A percentile compares a stretch with the other conserved stretches of the same genome.
Evolutionary conservation across 92 coral and sea anemone species (phyloP).

Genomic region (Nematostella vectensis): DNA sequence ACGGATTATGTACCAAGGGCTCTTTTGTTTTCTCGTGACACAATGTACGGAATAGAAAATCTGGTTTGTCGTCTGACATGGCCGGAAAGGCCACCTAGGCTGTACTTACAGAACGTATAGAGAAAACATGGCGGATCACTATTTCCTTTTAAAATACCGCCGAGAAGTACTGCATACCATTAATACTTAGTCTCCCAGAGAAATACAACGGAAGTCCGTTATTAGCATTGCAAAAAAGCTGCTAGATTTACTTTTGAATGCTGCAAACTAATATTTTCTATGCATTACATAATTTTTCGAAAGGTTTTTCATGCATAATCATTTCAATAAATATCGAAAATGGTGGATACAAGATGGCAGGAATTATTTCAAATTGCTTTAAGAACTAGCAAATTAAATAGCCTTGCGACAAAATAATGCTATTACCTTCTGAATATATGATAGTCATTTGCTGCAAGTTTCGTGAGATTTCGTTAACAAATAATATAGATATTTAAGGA

Average conservation of each 20-base stretch:
- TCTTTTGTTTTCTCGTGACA: slow-evolving; percentile 21
- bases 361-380: no score
- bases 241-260: neutral
- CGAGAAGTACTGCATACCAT: slow-evolving; percentile 19
- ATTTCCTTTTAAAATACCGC: slow-evolving; percentile 18
- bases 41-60: slow-evolving; percentile 13
- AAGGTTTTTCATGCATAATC: slow-evolving; percentile 1
- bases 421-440: no score
- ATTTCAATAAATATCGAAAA: slow-evolving; percentile 3
- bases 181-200: slow-evolving; percentile 18
- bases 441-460: no score
- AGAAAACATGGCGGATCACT: slow-evolving; percentile 33
- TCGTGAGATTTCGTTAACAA: no score
- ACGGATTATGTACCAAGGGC: slow-evolving; percentile 18
- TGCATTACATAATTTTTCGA: no score
- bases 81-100: neutral
- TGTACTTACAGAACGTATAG: slow-evolving; percentile 16
- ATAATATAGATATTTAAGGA: neutral
- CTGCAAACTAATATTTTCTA: neutral
- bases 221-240: neutral
- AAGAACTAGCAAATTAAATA: no score
- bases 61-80: slow-evolving; percentile 13
- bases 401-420: no score
- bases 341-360: neutral
- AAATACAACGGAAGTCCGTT: neutral